Conservation (phyloP, 2,888 invertebrate genomes). For the Drosophila formosana region DNA sequence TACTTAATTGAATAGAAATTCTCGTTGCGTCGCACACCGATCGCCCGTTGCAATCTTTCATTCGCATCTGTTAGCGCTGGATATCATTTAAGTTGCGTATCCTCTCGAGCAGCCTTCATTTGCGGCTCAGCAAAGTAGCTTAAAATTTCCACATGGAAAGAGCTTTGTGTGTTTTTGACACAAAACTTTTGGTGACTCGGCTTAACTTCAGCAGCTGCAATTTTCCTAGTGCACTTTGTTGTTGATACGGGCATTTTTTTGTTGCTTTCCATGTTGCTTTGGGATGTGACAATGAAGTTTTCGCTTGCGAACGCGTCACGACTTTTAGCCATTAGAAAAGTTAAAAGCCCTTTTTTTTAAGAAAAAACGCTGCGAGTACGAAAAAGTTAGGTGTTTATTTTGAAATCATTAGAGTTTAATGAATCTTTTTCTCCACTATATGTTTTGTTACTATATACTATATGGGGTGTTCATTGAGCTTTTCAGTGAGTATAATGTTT, state of each 20-base stretch:
- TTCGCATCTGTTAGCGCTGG: slow-evolving; percentile 8
- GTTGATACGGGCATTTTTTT: neutral
- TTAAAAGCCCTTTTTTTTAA: slow-evolving; percentile 13
- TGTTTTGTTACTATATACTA: neutral
- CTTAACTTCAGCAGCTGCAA: slow-evolving; percentile 62
- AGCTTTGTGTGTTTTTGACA: slow-evolving; percentile 41
- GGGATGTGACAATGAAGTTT: slow-evolving; percentile 59
- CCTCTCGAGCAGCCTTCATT: slow-evolving; percentile 17
- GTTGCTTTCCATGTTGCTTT: slow-evolving; percentile 10
- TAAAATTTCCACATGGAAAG: slow-evolving; percentile 52
- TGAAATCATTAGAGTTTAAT: slow-evolving; percentile 31
- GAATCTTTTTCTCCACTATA: neutral
- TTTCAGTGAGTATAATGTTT: neutral
- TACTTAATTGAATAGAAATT: slow-evolving; percentile 51
- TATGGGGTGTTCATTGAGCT: slow-evolving; percentile 3
- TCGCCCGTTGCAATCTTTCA: neutral
- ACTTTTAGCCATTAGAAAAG: slow-evolving; percentile 71
- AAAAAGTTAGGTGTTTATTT: slow-evolving; percentile 13
- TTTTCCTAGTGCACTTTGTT: slow-evolving; percentile 32
- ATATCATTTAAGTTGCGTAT: slow-evolving; percentile 34
- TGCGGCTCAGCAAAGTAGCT: slow-evolving; percentile 63
- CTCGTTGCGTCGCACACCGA: neutral
- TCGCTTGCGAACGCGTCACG: slow-evolving; percentile 56
- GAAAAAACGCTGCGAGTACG: slow-evolving; percentile 10
- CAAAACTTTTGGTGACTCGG: slow-evolving; percentile 57